Percentiles rank a stretch among this genome's conserved stretches.
Conservation (phyloP, 2,113 vertebrate species). For the Entosphenus tridentatus region DNA sequence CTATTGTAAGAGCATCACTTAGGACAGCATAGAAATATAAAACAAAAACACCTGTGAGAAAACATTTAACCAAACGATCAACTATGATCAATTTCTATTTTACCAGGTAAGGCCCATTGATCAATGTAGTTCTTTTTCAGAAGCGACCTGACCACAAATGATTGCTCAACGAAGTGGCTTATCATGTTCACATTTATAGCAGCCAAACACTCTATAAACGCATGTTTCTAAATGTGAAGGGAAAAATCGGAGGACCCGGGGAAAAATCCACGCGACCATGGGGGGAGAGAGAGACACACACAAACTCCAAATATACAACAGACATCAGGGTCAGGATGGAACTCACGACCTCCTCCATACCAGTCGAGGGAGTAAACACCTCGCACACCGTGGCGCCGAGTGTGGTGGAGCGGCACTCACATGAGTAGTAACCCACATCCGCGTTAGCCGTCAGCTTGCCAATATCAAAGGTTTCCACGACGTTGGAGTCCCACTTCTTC, state of each 20-base stretch:
- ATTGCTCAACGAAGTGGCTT: too few species aligned
- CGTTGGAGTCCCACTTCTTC: slow-evolving; percentile 59
- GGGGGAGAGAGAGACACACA: background rate
- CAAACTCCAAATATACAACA: background rate
- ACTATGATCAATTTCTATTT: too few species aligned
- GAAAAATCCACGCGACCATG: accelerated
- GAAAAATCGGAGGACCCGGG: background rate
- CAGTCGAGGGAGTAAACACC: background rate
- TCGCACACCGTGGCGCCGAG: accelerated
- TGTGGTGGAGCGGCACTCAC: slow-evolving; percentile 20
- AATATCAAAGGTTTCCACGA: slow-evolving; percentile 68
- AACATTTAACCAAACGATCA: too few species aligned
- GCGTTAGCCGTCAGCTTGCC: slow-evolving; percentile 48
- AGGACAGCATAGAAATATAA: too few species aligned
- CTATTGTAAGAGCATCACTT: too few species aligned
- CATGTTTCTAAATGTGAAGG: accelerated
- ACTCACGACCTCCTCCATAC: background rate
- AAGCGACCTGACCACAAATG: too few species aligned
- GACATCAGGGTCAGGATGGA: background rate
- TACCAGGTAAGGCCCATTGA: too few species aligned
- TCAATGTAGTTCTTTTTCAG: too few species aligned
- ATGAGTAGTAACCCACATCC: slow-evolving; percentile 66
- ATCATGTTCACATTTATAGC: too few species aligned
- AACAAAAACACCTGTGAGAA: too few species aligned
- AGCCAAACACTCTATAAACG: background rate